Base-by-base conservation (phyloP, 1,140 invertebrate genomes). In the Apis florea region DNA sequence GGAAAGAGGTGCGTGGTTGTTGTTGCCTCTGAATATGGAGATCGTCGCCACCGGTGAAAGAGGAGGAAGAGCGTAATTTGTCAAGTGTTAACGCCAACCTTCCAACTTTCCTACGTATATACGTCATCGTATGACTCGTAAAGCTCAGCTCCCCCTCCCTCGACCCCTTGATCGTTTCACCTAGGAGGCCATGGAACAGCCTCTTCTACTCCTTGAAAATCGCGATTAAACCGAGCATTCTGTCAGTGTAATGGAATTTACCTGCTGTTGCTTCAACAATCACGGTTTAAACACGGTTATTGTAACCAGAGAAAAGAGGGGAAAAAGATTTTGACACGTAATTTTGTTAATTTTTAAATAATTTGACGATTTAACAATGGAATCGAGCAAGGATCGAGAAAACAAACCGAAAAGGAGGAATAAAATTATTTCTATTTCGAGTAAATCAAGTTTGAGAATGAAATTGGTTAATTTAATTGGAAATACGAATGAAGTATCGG, bases 21-120 rank as follows among this genome's bases (percentile, higher is more conserved):
- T 59, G 82, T 66, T 63, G 84, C 82, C 85, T 70, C 69, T 73
- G 85, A 85, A 74, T 84, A 85, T 84, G 89, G 80, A 88, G 82
- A 84, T 87, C 77, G 81, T 80, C 58, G 67, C 71, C 66, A 71
- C 69, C 68, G 59, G 61, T 79, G 54, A 72, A 71, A 69, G 82
- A 80, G 77, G 80, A 67, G 59, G 83, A 84, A 81, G 75, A 61
- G 79, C 71, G 85, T 87, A 89, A 91, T 91, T 91, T 91, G 89
- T 91, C 90, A 91, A 86, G 82, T 61, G 66, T 47, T 84, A 89
- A 89, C 87, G 85, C 86, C 87, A 89, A 90, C 85, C 86, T 83
- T 87, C 77, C 87, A 90, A 89, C 87, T 90, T 90, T 82, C 64
- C 68, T 79, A 74, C 83, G 72, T 82, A 85, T n/a, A 0, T 40